Base-by-base conservation (phyloP, 2,888 invertebrate genomes). In the Nomada ruficornis region DNA sequence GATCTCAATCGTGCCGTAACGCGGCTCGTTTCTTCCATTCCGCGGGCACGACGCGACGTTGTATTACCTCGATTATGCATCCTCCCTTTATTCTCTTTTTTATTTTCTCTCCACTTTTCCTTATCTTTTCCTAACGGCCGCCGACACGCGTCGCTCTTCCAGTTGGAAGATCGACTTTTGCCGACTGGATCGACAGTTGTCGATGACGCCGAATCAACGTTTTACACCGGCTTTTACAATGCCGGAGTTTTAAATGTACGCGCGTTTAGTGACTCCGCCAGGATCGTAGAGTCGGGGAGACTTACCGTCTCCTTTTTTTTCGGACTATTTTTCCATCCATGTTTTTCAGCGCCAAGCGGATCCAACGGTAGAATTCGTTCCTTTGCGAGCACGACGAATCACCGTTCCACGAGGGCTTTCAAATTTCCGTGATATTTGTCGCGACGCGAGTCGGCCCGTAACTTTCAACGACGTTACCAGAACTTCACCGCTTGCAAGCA, bases 1-100 rank as follows among this genome's bases (percentile, higher is more conserved):
- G 88, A 88, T 88, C 93, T 92, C 93, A 92, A 90, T 87, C 87
- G 77, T 42, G 65, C 73, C 76, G 73, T 77, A 77, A 75, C 77
- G 73, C 77, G 80, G 70, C 83, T 67, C 70, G 77, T 70, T 82
- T 80, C 76, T 82, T 81, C 71, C 55, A 57, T 77, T 84, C 65
- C 59, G 54, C n/a, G 62, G 3, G 42, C 57, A 42, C 67, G 52
- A 15, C 60, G 36, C 55, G 23, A 42, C 78, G 47, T 60, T 44
- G 54, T 29, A 65, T 64, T 78, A 71, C 36, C 71, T 55, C 47
- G 60, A 50, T 68, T 76, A 63, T 69, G 67, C 36, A 50, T 67
- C 62, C 62, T 29, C 47, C 10, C 13, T 36, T 13, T 11, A 9
- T 13, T 26, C 2, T 11, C 2, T 57, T 13, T 26, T 13, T 23